Evolutionary conservation across 2,797 vertebrate genomes (phyloP), one percentile per base, ranked within the genome.

Genomic region (Lacerta bilineata): DNA sequence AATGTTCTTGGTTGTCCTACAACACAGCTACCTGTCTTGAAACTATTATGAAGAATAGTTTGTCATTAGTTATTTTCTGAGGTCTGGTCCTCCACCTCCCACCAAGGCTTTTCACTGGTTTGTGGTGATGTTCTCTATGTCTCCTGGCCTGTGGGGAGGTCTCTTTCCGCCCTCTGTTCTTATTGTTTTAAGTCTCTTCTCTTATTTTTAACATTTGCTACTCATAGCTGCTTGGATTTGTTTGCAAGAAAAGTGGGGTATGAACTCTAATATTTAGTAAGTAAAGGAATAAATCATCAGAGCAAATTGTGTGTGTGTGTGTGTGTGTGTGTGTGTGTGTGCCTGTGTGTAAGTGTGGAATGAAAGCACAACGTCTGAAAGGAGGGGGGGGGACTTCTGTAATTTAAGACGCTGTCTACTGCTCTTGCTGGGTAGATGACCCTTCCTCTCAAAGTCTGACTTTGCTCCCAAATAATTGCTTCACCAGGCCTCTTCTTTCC

Each of bases 391-490:
- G 46, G 2, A 50, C n/a, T 15, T 59, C 0, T 39, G 3, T 39
- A 25, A 13, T 20, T 50, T 20, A 27, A 27, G 27, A 69, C 9
- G 29, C 50, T 39, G 76, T 39, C 25, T 50, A 11, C 43, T 78
- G 86, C 83, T 88, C 86, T 29, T 80, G 0, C 23, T 84, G 7
- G 7, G 68, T 81, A 33, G 79, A 4, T 90, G 29, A 69, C 15
- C 1, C 36, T 3, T 85, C 17, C n/a, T 7, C 1, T 61, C 74
- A 6, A 83, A 2, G 39, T 0, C 2, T 81, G 74, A 80, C 88
- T 92, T 84, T 92, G n/a, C 78, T 77, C 61, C n/a, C 89, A 69
- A 89, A 72, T 72, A 87, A 68, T 91, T 89, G 55, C 17, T 78
- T 88, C 17, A 55, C 13, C 33, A 46, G 50, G 25, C 13, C 10